Evolutionary conservation across 2,888 invertebrate species (phyloP), one percentile per base, ranked within the genome.

Genomic region (Coenonympha arcania): DNA sequence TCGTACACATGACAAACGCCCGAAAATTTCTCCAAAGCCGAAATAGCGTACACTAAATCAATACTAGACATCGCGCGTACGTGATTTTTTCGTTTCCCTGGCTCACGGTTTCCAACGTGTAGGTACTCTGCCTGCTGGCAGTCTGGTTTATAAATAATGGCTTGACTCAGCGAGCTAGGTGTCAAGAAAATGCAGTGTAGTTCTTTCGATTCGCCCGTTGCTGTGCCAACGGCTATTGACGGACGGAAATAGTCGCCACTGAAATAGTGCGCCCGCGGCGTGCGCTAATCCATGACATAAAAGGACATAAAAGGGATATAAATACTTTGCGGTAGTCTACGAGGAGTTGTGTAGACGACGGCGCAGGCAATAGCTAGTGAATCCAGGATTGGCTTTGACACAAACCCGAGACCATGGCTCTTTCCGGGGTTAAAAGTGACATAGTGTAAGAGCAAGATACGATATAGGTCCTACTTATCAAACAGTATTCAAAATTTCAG

Each of bases 171-270:
- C 33, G 49, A 39, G 43, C 49, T 54, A 50, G 43, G 43, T 50
- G 59, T 55, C 51, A 41, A 31, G 46, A 51, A 43, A 55, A 58
- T 61, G 59, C 60, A 61, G 50, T 56, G 43, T 50, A 50, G 51
- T 57, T 56, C 48, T 52, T 53, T 54, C 30, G 46, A 53, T 47
- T 36, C 18, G 31, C 31, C 47, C 52, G 40, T 50, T 56, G 49
- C 48, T 50, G 53, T 59, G 61, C 60, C 60, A 54, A 60, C 45
- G 20, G 6, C 6, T 3, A 11, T 22, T 31, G 30, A 20, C 20
- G 13, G 19, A 44, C 31, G 16, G 24, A 33, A 48, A 48, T 44
- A 45, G 36, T 26, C n/a, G 13, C 11, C 6, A 33, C 40, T 16
- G 18, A 28, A 37, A 13, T 19, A 34, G 2, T 9, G n/a, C n/a